Base-by-base conservation (phyloP, 2,113 vertebrate species). In the Rana temporaria region DNA sequence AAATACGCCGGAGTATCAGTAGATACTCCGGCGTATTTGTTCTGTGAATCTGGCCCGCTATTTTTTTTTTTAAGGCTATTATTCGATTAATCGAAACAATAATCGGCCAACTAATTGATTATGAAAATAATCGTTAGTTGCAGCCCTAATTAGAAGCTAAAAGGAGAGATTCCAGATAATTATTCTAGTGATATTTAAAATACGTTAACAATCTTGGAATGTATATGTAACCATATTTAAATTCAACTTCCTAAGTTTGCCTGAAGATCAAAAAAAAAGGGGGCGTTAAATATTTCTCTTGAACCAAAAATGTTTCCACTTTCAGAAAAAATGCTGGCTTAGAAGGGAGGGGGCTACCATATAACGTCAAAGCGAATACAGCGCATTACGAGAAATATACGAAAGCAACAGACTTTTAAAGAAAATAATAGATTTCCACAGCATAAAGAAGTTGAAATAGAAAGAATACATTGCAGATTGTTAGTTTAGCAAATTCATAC, bases 361-460 rank as follows among this genome's bases (percentile, higher is more conserved):
- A 12, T 38, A 55, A 34, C 18, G 18, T 66, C 48, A 74, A 65
- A 34, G 59, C 22, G 34, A 79, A 30, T 38, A 65, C 26, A 42
- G 80, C n/a, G 20, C 30, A 75, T 75, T 67, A 60, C 14, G 22
- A 59, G n/a, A 32, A 24, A 62, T 75, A 65, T 67, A 75, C 66
- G 60, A 38, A 75, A 75, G 42, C 30, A 34, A 19, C 30, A 19
- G 52, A 5, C 52, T 70, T 69, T 48, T 48, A 22, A 79, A 68
- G 62, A 64, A 78, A 56, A 24, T 34, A 79, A 82, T 66, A 52
- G 71, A 42, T 67, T 57, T 75, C 6, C 60, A 42, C 24, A 67
- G 70, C 16, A 74, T 74, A 74, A 70, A 48, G 32, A 18, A 71
- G 78, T 69, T 80, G 32, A 80, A 80, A 70, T 52, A 64, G 53